These are phyloP conservation scores for Amblyraja radiata DNA, from an alignment of 2,797 vertebrate genomes.

Conservation along the genomic window DNA sequence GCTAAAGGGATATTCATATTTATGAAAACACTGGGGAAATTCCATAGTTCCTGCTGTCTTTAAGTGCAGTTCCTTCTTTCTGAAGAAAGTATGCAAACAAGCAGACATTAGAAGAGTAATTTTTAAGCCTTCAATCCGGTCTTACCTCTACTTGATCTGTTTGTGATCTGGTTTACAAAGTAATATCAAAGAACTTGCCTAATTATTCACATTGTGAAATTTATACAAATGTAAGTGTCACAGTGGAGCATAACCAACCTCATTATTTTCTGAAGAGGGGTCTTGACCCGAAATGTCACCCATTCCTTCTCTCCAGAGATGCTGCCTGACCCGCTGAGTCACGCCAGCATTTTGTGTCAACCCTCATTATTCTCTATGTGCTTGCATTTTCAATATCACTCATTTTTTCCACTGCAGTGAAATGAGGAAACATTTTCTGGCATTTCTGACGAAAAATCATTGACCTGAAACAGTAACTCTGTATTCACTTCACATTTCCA, in stretches of 20 bases:
- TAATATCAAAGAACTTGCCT: background rate
- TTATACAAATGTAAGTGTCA: no score
- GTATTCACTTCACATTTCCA: no score
- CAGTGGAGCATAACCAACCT: no score
- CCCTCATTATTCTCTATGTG: background rate
- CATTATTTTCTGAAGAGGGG: background rate
- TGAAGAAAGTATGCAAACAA: background rate
- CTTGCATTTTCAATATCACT: background rate
- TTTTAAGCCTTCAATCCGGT: background rate
- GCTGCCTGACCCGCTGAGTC: no score
- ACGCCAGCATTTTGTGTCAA: no score
- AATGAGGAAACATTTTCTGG: background rate
- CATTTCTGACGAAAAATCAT: no score
- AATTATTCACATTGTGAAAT: background rate
- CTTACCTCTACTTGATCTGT: background rate
- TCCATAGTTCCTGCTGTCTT: no score
- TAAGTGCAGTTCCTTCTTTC: background rate
- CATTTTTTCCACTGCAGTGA: background rate
- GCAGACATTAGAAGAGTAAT: background rate
- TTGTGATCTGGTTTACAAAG: background rate
- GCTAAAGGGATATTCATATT: background rate
- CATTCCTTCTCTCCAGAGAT: no score
- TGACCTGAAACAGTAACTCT: no score
- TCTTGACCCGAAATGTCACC: no score
- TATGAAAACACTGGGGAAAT: background rate